These are phyloP conservation scores for Acronicta leporina DNA, from an alignment of 2,888 invertebrate species.

Conservation along the genomic window DNA sequence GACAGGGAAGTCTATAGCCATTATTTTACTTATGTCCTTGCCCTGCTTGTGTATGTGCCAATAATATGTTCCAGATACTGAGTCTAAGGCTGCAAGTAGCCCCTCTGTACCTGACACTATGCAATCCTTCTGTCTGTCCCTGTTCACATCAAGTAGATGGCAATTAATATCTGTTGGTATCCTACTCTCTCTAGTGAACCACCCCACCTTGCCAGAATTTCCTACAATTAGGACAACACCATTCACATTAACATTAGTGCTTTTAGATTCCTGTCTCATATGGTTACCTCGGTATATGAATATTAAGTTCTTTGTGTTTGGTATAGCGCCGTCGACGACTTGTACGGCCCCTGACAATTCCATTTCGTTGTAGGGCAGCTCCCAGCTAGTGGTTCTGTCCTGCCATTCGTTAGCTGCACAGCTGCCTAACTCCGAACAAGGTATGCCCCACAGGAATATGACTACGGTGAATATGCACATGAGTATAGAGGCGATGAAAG, in stretches of 20 bases:
- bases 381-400: conserved; percentile 91
- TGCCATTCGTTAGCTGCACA: conserved; percentile 89
- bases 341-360: conserved; percentile 92
- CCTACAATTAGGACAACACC: conserved; percentile 92
- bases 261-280: conserved; percentile 86
- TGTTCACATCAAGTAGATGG: conserved; percentile 92
- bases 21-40: conserved; percentile 84
- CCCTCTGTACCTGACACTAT: conserved; percentile 93
- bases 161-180: conserved; percentile 93
- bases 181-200: conserved; percentile 92
- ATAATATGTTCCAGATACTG: conserved; percentile 86
- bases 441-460: conserved; percentile 93
- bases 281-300: conserved; percentile 92
- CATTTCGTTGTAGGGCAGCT: conserved; percentile 91
- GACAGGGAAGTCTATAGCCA: conserved; percentile 91
- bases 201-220: conserved; percentile 91
- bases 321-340: conserved; percentile 90
- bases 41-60: conserved; percentile 90
- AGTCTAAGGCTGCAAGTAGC: conserved; percentile 85
- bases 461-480: conserved; percentile 92
- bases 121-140: conserved; percentile 92
- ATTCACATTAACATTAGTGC: conserved; percentile 86
- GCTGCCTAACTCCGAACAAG: conserved; percentile 92
- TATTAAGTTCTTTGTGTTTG: conserved; percentile 92
- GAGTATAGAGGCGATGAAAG: conserved; percentile 92